phyloP scores from a whole-genome alignment of 2,113 vertebrate species.

The Pampusana beccarii region DNA sequence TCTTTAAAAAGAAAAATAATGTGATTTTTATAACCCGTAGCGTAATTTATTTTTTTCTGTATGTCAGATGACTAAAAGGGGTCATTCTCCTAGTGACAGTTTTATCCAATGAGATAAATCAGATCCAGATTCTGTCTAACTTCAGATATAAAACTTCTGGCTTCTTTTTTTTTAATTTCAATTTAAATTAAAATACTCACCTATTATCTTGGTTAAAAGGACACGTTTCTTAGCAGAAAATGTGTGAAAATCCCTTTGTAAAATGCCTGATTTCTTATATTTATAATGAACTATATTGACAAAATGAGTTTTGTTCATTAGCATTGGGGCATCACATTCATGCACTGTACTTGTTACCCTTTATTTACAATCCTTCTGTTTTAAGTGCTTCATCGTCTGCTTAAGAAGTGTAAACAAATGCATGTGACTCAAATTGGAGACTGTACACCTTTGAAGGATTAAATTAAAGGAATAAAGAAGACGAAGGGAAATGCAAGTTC shows the following conservation, averaged over 20 bases:
- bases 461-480: background rate
- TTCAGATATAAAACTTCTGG: background rate
- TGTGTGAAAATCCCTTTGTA: background rate
- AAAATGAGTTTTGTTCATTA: background rate
- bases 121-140: background rate
- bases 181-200: background rate
- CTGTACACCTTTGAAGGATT: background rate
- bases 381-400: background rate
- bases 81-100: background rate
- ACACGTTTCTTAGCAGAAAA: background rate
- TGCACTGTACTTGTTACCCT: background rate
- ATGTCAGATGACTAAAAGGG: slow-evolving; percentile 4
- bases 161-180: background rate
- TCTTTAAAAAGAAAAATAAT: background rate
- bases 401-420: background rate
- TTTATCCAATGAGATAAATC: background rate
- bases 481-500: background rate
- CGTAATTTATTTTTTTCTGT: background rate
- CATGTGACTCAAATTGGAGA: background rate
- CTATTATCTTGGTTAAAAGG: background rate
- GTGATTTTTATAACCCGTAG: background rate
- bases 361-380: background rate
- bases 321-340: background rate
- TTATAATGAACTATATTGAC: background rate
- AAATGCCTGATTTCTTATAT: background rate